A percentile compares a stretch with the other conserved stretches of the same genome.
Conservation (phyloP, 2,888 invertebrate genomes). For the Timandra comae region DNA sequence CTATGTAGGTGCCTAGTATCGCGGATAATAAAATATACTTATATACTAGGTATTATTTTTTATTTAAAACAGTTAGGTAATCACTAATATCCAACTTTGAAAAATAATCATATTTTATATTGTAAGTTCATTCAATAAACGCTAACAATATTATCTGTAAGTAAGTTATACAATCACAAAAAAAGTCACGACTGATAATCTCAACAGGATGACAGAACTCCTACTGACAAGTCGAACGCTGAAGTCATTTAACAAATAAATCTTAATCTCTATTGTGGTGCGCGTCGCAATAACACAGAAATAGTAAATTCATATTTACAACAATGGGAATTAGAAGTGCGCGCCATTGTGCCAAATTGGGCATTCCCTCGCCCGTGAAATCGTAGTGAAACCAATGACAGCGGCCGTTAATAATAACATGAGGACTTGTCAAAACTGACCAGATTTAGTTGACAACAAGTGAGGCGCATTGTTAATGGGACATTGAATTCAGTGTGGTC, state of each 20-base stretch:
- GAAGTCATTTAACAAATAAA: slow-evolving; percentile 68
- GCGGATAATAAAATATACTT: too few species aligned
- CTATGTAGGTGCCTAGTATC: too few species aligned
- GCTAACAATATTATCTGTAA: slow-evolving; percentile 19
- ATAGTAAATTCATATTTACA: slow-evolving; percentile 51
- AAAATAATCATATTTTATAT: too few species aligned
- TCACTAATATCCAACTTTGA: too few species aligned
- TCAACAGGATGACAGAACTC: slow-evolving; percentile 40
- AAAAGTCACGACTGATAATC: slow-evolving; percentile 25
- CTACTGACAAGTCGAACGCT: slow-evolving; percentile 34
- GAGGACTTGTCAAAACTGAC: slow-evolving; percentile 75
- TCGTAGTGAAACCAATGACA: slow-evolving; percentile 53
- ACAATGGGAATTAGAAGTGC: slow-evolving; percentile 70
- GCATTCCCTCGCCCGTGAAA: slow-evolving; percentile 59
- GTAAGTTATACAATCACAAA: slow-evolving; percentile 31
- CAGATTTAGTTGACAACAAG: slow-evolving; percentile 70
- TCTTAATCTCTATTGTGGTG: slow-evolving; percentile 61
- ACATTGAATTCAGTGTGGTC: slow-evolving; percentile 72
- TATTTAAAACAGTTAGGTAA: too few species aligned
- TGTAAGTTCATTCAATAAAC: slow-evolving; percentile 14
- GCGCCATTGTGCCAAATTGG: slow-evolving; percentile 69
- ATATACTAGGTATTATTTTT: too few species aligned
- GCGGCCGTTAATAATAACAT: slow-evolving; percentile 72
- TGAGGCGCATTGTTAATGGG: slow-evolving; percentile 56
- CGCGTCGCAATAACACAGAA: slow-evolving; percentile 60